Percentiles rank a stretch among this genome's conserved stretches.
These are phyloP conservation scores for Microhierax caerulescens DNA, from an alignment of 2,797 vertebrate species.

Conservation along the genomic window DNA sequence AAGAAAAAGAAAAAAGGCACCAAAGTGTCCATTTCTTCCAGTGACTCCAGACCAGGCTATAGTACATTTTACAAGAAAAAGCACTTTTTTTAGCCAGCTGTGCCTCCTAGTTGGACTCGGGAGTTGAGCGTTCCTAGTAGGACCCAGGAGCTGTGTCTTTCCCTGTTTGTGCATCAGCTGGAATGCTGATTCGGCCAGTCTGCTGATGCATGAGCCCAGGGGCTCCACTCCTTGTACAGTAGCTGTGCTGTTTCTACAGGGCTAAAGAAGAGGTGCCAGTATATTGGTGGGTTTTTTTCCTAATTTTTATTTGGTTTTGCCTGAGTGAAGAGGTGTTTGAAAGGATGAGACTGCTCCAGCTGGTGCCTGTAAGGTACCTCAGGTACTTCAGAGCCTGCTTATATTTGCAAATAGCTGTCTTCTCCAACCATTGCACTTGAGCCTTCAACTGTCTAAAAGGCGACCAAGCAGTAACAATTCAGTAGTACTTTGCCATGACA, in stretches of 20 bases:
- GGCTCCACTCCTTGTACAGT: neutral
- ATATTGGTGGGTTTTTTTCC: neutral
- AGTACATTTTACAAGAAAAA: constrained; percentile 1
- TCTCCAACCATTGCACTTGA: constrained; percentile 31
- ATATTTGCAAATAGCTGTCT: neutral
- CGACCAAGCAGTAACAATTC: neutral
- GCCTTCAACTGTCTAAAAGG: neutral
- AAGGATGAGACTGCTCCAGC: neutral
- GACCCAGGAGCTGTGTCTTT: neutral
- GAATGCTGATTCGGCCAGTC: neutral
- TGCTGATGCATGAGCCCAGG: neutral
- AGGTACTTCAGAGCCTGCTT: neutral
- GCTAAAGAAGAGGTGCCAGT: constrained; percentile 43
- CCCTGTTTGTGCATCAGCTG: neutral
- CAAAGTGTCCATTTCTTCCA: neutral
- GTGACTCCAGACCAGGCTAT: neutral
- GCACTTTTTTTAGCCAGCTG: constrained; percentile 46
- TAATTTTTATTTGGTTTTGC: neutral
- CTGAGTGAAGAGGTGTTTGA: neutral
- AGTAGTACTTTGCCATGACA: neutral
- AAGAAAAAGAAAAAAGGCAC: neutral
- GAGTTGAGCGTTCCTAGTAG: neutral
- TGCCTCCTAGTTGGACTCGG: neutral
- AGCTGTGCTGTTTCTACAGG: constrained; percentile 23
- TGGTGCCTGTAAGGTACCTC: neutral